Evolutionary conservation across 2,797 vertebrate species (phyloP).

Genomic region (Cichlasoma orientale): DNA sequence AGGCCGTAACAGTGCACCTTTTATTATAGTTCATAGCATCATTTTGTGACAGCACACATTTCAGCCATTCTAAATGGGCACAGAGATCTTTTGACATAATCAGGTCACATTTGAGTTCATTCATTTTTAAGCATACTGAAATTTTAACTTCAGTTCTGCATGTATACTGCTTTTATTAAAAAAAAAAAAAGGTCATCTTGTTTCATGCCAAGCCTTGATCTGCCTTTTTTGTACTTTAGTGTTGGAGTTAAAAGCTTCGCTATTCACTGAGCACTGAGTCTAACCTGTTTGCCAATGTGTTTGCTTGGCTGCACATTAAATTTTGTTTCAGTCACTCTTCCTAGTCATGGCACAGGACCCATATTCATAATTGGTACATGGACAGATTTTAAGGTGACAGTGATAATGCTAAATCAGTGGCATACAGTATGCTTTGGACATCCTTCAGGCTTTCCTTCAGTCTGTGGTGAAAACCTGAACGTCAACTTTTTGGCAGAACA

Average conservation of each 20-base stretch:
- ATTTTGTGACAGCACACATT: background rate
- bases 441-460: background rate
- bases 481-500: background rate
- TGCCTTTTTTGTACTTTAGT: background rate
- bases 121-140: background rate
- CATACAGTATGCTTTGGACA: background rate
- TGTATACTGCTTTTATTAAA: background rate
- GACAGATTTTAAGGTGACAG: background rate
- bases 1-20: background rate
- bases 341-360: too few relatives aligned
- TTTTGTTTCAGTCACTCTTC: too few relatives aligned
- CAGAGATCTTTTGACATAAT: too few relatives aligned
- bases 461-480: background rate
- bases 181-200: too few relatives aligned
- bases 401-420: fast-evolving
- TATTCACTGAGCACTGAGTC: background rate
- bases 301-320: too few relatives aligned
- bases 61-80: background rate
- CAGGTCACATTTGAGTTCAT: too few relatives aligned
- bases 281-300: background rate
- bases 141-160: background rate
- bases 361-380: background rate
- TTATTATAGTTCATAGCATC: background rate
- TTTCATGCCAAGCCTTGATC: background rate
- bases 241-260: background rate